Conservation (phyloP, 2,888 invertebrate genomes). For the Epirrita christyi region DNA sequence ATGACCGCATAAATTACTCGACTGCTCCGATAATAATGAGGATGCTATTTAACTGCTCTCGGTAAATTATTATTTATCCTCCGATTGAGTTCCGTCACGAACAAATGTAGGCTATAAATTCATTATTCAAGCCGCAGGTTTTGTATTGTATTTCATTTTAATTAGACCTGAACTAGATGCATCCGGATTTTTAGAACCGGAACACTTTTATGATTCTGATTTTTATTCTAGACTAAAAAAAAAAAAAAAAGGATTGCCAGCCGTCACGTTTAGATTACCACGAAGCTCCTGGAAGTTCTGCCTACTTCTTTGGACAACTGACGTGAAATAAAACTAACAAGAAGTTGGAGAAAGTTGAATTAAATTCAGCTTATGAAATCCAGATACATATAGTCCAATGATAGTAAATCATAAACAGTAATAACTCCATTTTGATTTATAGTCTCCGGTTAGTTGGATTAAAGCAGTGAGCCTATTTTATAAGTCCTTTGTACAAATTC, state of each 20-base stretch:
- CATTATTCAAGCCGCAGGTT: neutral
- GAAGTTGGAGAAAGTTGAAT: too few species aligned
- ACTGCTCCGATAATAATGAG: slow-evolving; percentile 36
- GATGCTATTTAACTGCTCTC: slow-evolving; percentile 37
- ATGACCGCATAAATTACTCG: slow-evolving; percentile 36
- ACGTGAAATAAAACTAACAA: too few species aligned
- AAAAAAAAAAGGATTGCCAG: too few species aligned
- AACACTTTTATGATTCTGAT: neutral
- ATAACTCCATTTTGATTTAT: slow-evolving; percentile 25
- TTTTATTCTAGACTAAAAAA: too few species aligned
- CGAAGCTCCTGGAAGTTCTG: too few species aligned
- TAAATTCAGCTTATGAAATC: neutral
- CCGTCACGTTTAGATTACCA: too few species aligned
- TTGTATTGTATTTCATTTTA: neutral
- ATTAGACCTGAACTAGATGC: too few species aligned
- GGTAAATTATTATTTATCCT: slow-evolving; percentile 38
- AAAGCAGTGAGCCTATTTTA: slow-evolving; percentile 18
- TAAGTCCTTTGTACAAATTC: slow-evolving; percentile 25
- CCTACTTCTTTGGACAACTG: too few species aligned
- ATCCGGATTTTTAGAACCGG: too few species aligned
- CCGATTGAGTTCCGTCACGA: slow-evolving; percentile 15
- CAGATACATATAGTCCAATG: slow-evolving; percentile 3
- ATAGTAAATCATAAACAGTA: slow-evolving; percentile 22
- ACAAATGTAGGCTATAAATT: slow-evolving; percentile 10
- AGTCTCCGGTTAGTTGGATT: slow-evolving; percentile 16